Base-by-base conservation (phyloP, 2,797 vertebrate species). In the Lacerta bilineata region DNA sequence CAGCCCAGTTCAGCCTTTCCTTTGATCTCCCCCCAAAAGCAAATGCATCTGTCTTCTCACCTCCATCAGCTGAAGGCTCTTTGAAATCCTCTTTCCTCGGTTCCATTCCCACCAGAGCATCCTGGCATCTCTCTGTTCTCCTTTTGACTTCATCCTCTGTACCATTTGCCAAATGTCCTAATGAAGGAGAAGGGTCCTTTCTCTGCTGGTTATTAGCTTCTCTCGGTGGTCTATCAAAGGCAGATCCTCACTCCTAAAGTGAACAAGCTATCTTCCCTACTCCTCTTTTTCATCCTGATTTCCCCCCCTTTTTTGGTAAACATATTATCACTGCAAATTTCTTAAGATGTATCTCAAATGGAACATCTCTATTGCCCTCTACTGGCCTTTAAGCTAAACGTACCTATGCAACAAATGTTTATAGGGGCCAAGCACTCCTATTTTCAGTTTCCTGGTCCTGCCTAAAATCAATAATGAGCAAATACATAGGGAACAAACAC, bases 351-450 rank as follows among this genome's bases (percentile, higher is more conserved):
- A 91, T 33, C 88, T 86, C 90, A 83, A 92, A 93, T 85, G 20
- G 80, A 80, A 94, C 90, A 94, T 95, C 95, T 91, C 92, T 92
- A 91, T 91, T 95, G 95, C 95, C 95, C 93, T 95, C 95, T 96
- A 79, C 92, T 89, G 95, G 92, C 93, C 90, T 87, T 88, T 0
- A 50, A 18, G 41, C 75, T 76, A 79, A 8, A 8, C 76, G 80
- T 27, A 76, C 88, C 87, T 50, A 83, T 84, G 43, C 86, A 4
- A 66, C 83, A 50, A 80, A 88, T 78, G 0, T 0, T 5, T 83
- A 46, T 15, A 90, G 89, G 83, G 83, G 50, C 69, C 87, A 1
- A 8, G 43, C 84, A 2, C 25, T 29, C 8, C 0, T 59, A 76
- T 82, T 43, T 87, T 85, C 83, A 43, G 75, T 10, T 55, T 55